Evolutionary conservation across 1,140 invertebrate species (phyloP), one percentile per base, ranked within the genome.

Genomic region (Scaptomyza montana): DNA sequence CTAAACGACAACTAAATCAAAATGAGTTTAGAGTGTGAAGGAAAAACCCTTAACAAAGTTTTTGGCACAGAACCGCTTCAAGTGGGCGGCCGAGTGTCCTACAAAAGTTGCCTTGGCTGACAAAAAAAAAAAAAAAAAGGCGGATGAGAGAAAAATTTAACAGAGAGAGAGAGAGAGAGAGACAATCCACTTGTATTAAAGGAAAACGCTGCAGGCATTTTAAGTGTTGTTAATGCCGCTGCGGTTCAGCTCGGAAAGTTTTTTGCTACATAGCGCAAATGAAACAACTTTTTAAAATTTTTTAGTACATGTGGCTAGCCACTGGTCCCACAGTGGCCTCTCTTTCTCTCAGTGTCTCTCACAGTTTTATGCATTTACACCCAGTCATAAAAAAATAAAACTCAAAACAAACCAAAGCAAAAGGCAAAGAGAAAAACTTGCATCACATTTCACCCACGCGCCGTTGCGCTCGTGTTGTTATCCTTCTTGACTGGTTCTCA

Each of bases 151-250:
- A 45, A 62, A 49, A 45, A 53, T 16, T 16, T 16, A 16, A 16
- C 16, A 0, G n/a, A 16, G 16, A 16, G 1, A 68, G 60, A 54
- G 70, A 36, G 33, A 8, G 33, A 9, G 39, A 64, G 82, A 25
- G 78, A 87, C 78, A 81, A 78, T 86, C 81, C 82, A 82, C 78
- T 86, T 78, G 82, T 82, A 78, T 86, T 86, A 86, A 86, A 78
- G 82, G 68, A 86, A 86, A 86, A 86, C 82, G 82, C 82, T 71
- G 82, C 82, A 86, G 82, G 82, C 82, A 86, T 86, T 86, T 86
- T 86, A 86, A 86, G 82, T 86, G 82, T 87, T 86, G 82, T 86
- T 86, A 86, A 86, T 78, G 82, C 78, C 64, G 50, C 69, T 78
- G 82, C 78, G 82, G 74, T 68, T 66, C 62, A 69, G 66, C 67